Conservation (phyloP, 1,140 invertebrate genomes). For the Ips nitidus region DNA sequence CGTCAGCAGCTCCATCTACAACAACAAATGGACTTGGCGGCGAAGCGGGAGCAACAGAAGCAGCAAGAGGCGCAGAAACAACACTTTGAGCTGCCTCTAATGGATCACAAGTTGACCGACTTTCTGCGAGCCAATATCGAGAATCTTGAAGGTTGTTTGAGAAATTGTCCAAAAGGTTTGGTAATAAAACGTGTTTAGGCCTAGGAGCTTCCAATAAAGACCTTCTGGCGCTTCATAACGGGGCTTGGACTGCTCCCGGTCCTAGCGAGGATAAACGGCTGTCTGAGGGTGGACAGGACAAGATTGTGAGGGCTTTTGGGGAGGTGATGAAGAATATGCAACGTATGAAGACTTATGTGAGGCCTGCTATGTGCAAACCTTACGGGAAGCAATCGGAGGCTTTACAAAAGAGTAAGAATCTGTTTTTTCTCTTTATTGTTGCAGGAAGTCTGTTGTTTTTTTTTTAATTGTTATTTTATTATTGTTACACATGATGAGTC, state of each 20-base stretch:
- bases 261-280: slow-evolving; percentile 45
- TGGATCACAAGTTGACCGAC: slow-evolving; percentile 62
- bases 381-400: slow-evolving; percentile 86
- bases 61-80: slow-evolving; percentile 47
- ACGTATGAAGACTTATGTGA: slow-evolving; percentile 80
- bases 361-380: slow-evolving; percentile 84
- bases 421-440: neutral
- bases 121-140: slow-evolving; percentile 68
- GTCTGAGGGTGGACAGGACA: slow-evolving; percentile 68
- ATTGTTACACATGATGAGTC: slow-evolving; percentile 42
- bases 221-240: slow-evolving; percentile 68
- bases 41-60: slow-evolving; percentile 41
- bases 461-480: neutral
- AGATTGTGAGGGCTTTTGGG: slow-evolving; percentile 77
- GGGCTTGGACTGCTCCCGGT: slow-evolving; percentile 57
- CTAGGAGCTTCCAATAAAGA: slow-evolving; percentile 63
- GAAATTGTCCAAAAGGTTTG: neutral
- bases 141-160: slow-evolving; percentile 61
- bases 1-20: slow-evolving; percentile 51
- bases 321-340: slow-evolving; percentile 85
- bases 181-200: slow-evolving; percentile 34
- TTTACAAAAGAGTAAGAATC: slow-evolving; percentile 75
- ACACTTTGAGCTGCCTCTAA: slow-evolving; percentile 53
- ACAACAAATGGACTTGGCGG: slow-evolving; percentile 46
- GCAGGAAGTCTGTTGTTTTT: neutral